A percentile compares a stretch with the other conserved stretches of the same genome.
Conservation (phyloP, 2,888 invertebrate species). For the Sesia bembeciformis region DNA sequence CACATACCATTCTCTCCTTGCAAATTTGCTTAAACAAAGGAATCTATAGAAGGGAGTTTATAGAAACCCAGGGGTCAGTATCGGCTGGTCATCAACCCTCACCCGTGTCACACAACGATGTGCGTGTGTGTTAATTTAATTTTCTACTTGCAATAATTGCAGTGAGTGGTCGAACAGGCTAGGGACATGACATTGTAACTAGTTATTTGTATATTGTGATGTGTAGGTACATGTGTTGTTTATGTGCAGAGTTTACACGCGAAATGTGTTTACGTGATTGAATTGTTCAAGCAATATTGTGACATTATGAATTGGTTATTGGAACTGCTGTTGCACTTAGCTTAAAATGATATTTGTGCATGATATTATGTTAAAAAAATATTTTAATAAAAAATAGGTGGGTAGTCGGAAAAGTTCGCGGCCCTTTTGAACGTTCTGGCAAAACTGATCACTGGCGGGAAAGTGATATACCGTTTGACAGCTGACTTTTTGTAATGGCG, state of each 20-base stretch:
- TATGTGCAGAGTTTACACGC: background rate
- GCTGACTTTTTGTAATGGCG: too few relatives aligned
- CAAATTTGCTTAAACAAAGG: background rate
- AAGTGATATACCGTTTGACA: too few relatives aligned
- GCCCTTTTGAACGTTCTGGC: too few relatives aligned
- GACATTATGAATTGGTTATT: too few relatives aligned
- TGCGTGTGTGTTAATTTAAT: slow-evolving; percentile 73
- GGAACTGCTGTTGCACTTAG: too few relatives aligned
- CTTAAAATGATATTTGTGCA: too few relatives aligned
- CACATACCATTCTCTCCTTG: slow-evolving; percentile 5
- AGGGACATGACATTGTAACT: slow-evolving; percentile 47
- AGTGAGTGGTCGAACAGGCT: slow-evolving; percentile 33
- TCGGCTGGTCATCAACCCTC: slow-evolving; percentile 37
- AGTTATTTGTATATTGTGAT: slow-evolving; percentile 42
- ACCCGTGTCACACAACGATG: slow-evolving; percentile 37
- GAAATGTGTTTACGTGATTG: too few relatives aligned
- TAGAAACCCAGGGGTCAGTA: slow-evolving; percentile 16
- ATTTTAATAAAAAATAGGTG: too few relatives aligned
- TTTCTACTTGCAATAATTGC: slow-evolving; percentile 68
- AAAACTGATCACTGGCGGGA: too few relatives aligned
- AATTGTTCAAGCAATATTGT: too few relatives aligned
- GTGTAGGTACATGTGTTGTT: slow-evolving; percentile 27
- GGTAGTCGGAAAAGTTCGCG: too few relatives aligned
- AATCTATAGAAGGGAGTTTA: background rate
- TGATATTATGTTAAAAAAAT: too few relatives aligned